Base-by-base conservation (phyloP, 2,888 invertebrate species). In the Disparrhopalites patrizii region DNA sequence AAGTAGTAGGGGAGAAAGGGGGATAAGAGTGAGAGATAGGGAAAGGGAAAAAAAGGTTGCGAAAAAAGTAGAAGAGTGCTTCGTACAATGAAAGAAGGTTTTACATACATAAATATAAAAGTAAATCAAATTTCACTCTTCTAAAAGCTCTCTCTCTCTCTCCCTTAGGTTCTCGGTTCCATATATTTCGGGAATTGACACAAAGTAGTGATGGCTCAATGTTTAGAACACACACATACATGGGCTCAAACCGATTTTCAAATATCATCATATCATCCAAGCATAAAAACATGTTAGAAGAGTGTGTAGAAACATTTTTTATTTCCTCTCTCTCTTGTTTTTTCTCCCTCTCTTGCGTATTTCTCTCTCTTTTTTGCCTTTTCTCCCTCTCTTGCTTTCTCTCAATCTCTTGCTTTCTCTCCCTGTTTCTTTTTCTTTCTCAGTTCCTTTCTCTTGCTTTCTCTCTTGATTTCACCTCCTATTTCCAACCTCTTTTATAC, bases 121-220 rank as follows among this genome's bases (percentile, higher is more conserved):
- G 67, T 67, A 67, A 67, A 67, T 67, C 67, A 67, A 63, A 60
- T 63, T 67, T 63, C 36, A 51, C 36, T 50, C 36, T 43, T 47
- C 36, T 66, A 61, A 61, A 61, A 61, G 61, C 61, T 51, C 61
- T 61, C 43, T n/a, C n/a, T n/a, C n/a, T n/a, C n/a, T n/a, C n/a
- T n/a, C n/a, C n/a, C n/a, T 60, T 31, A 50, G 61, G 61, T 47
- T 58, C 20, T 51, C n/a, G n/a, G n/a, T n/a, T 47, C 61, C 61
- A 50, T 61, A 61, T 61, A 61, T 61, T 61, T 61, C 18, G 36
- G 4, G 61, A 61, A 61, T 61, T 61, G 61, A 51, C 47, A 47
- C 47, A 51, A 61, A 51, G 50, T 61, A 61, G 61, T 61, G 61
- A 61, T 61, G 61, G 50, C 61, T 61, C 61, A 61, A 61, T 61